phyloP scores from a whole-genome alignment of 2,113 vertebrate species.

The Dipodomys merriami region DNA sequence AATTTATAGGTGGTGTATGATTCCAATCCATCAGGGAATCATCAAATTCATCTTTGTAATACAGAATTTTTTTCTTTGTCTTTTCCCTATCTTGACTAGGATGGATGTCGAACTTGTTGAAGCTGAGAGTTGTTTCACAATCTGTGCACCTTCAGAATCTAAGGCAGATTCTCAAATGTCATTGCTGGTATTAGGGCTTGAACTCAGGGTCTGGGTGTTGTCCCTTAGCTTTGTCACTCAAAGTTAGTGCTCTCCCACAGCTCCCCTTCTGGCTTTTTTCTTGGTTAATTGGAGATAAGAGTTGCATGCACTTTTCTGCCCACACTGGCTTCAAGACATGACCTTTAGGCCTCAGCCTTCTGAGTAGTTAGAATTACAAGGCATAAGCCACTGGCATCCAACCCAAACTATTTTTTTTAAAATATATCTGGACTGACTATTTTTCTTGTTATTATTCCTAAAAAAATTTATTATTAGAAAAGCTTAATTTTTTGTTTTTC shows the following conservation, averaged over 20 bases:
- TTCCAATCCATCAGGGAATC: background rate
- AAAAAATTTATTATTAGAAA: background rate
- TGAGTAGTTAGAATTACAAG: no score
- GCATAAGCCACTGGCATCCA: background rate
- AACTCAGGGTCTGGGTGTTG: no score
- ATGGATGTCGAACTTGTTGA: background rate
- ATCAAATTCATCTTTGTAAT: background rate
- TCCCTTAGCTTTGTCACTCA: no score
- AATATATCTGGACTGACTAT: background rate
- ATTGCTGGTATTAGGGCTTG: no score
- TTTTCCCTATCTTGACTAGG: background rate
- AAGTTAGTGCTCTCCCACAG: no score
- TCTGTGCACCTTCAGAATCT: background rate
- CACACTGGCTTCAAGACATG: no score
- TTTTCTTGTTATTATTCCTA: background rate
- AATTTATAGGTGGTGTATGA: background rate
- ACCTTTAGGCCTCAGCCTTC: no score
- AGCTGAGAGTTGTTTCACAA: background rate
- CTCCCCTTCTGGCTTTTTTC: no score
- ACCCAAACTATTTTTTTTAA: background rate
- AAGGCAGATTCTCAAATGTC: no score
- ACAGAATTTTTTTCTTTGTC: background rate
- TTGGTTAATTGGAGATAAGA: background rate
- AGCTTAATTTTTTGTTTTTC: no score
- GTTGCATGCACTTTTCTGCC: no score